Conservation (phyloP, 2,888 invertebrate genomes). For the Acronicta aceris region DNA sequence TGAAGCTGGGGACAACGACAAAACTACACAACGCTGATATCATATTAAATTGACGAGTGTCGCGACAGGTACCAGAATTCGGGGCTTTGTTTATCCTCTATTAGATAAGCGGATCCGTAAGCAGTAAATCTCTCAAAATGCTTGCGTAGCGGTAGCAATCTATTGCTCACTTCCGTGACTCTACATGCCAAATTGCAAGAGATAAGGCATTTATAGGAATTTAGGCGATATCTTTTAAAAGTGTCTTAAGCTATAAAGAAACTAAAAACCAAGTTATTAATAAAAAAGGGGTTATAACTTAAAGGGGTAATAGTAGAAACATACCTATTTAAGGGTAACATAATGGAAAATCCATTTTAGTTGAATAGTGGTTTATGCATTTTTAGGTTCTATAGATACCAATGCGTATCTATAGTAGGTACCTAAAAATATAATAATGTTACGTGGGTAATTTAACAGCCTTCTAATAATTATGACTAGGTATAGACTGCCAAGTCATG, state of each 20-base stretch:
- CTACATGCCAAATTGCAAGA: constrained; percentile 8
- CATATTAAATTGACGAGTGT: constrained; percentile 1
- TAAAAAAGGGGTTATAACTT: background rate
- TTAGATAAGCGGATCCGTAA: constrained; percentile 31
- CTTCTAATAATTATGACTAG: too few species aligned
- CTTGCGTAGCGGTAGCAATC: constrained; percentile 14
- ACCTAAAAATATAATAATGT: too few species aligned
- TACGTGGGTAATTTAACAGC: too few species aligned
- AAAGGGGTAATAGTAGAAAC: too few species aligned
- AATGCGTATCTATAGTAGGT: too few species aligned
- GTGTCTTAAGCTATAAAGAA: too few species aligned
- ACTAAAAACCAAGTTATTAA: too few species aligned
- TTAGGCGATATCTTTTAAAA: background rate
- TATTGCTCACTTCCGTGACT: constrained; percentile 14
- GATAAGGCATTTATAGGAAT: constrained; percentile 12
- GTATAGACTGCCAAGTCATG: too few species aligned
- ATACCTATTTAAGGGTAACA: too few species aligned
- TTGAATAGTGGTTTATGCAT: too few species aligned
- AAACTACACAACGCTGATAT: constrained; percentile 19
- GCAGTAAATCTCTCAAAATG: constrained; percentile 13
- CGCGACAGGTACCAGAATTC: constrained; percentile 25
- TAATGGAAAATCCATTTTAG: too few species aligned
- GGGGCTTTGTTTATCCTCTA: constrained; percentile 32
- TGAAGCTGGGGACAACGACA: background rate
- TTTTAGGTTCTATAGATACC: too few species aligned